Evolutionary conservation across 2,888 invertebrate genomes (phyloP).

Genomic region (Lysandra bellargus): DNA sequence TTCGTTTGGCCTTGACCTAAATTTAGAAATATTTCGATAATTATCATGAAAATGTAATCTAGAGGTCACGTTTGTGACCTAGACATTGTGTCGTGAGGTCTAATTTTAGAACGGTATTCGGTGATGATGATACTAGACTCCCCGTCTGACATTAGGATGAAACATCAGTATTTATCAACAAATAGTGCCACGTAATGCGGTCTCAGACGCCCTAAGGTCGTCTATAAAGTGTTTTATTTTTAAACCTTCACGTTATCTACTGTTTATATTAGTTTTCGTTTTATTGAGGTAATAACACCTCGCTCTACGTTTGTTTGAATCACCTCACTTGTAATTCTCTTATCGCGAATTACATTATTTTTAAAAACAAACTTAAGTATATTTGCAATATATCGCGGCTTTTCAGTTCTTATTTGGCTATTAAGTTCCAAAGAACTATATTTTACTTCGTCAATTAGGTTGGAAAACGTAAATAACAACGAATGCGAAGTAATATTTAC

Average conservation of each 20-base stretch:
- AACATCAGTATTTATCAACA: conserved; percentile 3
- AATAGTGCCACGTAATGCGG: conserved; percentile 21
- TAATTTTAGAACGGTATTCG: background rate
- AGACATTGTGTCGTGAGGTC: background rate
- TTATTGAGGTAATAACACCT: conserved; percentile 26
- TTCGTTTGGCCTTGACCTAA: conserved; percentile 3
- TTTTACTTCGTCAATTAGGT: background rate
- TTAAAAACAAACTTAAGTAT: background rate
- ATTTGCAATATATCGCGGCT: background rate
- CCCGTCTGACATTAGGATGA: background rate
- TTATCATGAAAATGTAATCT: background rate
- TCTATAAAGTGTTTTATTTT: conserved; percentile 23
- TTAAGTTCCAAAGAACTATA: background rate
- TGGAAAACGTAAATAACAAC: background rate
- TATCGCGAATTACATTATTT: background rate
- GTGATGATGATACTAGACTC: background rate
- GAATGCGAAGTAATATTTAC: background rate
- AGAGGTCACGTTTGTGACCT: background rate
- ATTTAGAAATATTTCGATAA: background rate
- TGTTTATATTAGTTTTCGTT: conserved; percentile 26
- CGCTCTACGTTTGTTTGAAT: conserved; percentile 11
- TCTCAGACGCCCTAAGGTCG: conserved; percentile 22
- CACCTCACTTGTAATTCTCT: conserved; percentile 8
- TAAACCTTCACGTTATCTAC: conserved; percentile 24
- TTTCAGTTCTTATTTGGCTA: too few species aligned